Evolutionary conservation across 2,888 invertebrate genomes (phyloP), one percentile per base, ranked within the genome.

Genomic region (Odontomyia ornata): DNA sequence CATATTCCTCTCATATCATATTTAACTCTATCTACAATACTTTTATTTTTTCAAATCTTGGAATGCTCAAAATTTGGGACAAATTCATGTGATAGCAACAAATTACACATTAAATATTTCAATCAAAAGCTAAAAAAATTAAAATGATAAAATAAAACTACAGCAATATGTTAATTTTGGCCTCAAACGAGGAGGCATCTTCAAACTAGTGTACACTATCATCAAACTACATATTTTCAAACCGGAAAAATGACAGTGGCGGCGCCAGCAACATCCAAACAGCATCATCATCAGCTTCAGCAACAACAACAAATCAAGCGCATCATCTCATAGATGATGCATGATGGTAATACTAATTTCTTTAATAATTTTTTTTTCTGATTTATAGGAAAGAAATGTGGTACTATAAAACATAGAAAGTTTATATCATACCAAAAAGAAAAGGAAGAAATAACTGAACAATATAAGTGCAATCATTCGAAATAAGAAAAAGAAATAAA

Each of bases 361-460:
- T 52, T n/a, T 15, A 18, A 52, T 18, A 52, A 52, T 52, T 69
- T 47, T 69, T 69, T n/a, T n/a, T n/a, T n/a, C n/a, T n/a, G 5
- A 9, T 69, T 43, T 47, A 46, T 47, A 69, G 69, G 69, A 46
- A 69, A 30, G 27, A 69, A 27, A 69, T 47, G 27, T 69, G 47
- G 21, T 43, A 65, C 43, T 65, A 47, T 18, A 23, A 47, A 69
- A 25, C 47, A 27, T 52, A 65, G 21, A 65, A 43, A 36, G 21
- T 18, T 36, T 15, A 65, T 62, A 52, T 62, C 2, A 13, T 9
- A 57, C 21, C 57, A 57, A 57, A 57, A 23, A 18, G 21, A 21
- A 62, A 62, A n/a, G 5, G 2, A 27, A 64, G 2, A 64, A 2
- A 27, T 15, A 64, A 7, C 4, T 11, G 18, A n/a, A 65, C 18